Base-by-base conservation (phyloP, 2,888 invertebrate species). In the Epirrhoe alternata region DNA sequence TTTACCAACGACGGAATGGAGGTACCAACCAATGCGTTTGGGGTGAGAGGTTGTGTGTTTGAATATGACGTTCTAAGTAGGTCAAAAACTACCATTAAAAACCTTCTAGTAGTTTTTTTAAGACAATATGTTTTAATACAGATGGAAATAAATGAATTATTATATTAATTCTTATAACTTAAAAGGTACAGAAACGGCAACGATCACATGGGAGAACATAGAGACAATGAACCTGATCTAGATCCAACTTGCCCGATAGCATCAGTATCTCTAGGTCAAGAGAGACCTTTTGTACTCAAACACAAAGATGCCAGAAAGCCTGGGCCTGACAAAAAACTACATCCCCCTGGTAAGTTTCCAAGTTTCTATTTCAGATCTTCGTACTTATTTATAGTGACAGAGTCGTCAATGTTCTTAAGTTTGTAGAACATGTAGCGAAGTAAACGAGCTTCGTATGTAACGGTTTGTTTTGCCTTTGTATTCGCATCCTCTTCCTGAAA, bases 401-500 rank as follows among this genome's bases (percentile, higher is more conserved):
- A 92, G 69, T 92, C 90, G 81, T 94, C 93, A 52, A 94, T 93
- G 61, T 92, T 91, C 76, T 95, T 94, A 65, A 96, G 85, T 80
- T 95, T 96, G 71, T 97, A 92, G 71, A 98, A 94, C 80, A 98
- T 94, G 76, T 97, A 96, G 82, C 98, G 97, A 49, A 98, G 89
- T 69, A 96, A 94, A 62, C 98, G 94, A 0, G 98, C 96, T 92
- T 99, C 98, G 78, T 97, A 98, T 0, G 98, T 97, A 0, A 98
- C 98, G 0, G 98, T 98, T 86, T 98, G 97, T 81, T 97, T 97
- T 5, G 97, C 97, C 76, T 95, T 95, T 6, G 95, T 94, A 68
- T 96, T 95, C 0, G 94, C 91, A 67, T 95, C 95, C 74, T 95
- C 95, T 71, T 95, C 94, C 81, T 97, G 96, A 76, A 98, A 94